Evolutionary conservation across 2,888 invertebrate species (phyloP).

Genomic region (Apamea crenata): DNA sequence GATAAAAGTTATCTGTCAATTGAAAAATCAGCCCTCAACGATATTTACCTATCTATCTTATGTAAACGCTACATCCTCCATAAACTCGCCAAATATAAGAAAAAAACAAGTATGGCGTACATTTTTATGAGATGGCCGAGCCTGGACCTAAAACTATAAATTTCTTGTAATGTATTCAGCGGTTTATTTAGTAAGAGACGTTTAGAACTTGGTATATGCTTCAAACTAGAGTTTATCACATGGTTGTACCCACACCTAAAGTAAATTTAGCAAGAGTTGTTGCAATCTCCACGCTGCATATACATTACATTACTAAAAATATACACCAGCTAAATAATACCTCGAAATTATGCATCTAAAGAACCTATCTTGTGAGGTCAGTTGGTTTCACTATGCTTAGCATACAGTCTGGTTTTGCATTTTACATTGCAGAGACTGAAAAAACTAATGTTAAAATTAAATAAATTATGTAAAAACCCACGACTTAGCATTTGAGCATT

Average conservation of each 20-base stretch:
- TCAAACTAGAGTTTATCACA: conserved; percentile 10
- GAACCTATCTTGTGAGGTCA: conserved; percentile 30
- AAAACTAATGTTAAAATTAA: conserved; percentile 12
- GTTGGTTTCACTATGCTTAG: conserved; percentile 16
- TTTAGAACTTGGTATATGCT: conserved; percentile 8
- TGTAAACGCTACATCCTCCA: not conserved
- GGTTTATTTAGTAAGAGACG: conserved; percentile 1
- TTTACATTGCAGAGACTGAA: not conserved
- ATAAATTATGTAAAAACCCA: not conserved
- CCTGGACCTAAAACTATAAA: conserved; percentile 5
- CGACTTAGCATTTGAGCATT: not conserved
- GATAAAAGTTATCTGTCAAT: no score
- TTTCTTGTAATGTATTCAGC: conserved; percentile 1
- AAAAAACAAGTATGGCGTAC: conserved; percentile 3
- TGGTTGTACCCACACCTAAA: not conserved
- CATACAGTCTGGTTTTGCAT: conserved; percentile 34
- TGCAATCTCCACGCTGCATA: conserved; percentile 25
- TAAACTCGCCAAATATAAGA: not conserved
- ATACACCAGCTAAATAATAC: conserved; percentile 29
- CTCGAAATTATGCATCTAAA: conserved; percentile 21
- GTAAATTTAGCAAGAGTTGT: not conserved
- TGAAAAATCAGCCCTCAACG: no score
- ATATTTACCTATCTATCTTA: not conserved
- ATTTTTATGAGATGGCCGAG: conserved; percentile 19
- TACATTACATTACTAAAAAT: conserved; percentile 28